A percentile compares a stretch with the other conserved stretches of the same genome.
Evolutionary conservation across 2,113 vertebrate species (phyloP).

Genomic region (Bambusicola thoracicus): DNA sequence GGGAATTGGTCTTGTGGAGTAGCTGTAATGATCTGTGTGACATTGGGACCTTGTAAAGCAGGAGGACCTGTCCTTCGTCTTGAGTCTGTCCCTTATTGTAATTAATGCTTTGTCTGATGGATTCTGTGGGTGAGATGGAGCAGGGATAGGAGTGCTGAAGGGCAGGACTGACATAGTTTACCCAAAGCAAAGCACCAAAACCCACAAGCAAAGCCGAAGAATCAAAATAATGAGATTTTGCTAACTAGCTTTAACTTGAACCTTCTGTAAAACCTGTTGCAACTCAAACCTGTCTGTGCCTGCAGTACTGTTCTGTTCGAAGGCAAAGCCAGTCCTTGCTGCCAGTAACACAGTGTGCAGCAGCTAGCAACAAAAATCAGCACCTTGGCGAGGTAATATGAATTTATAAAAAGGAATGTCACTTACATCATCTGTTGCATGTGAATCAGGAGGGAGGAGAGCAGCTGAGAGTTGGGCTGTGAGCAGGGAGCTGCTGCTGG

Average conservation of each 20-base stretch:
- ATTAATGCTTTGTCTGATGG: background rate
- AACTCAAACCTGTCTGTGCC: background rate
- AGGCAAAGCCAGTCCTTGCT: background rate
- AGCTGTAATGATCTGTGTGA: background rate
- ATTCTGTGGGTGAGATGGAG: background rate
- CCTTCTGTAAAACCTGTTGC: background rate
- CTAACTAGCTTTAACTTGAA: too few relatives aligned
- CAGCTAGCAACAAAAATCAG: background rate
- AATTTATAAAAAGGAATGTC: constrained; percentile 23
- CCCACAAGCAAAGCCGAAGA: fast-evolving
- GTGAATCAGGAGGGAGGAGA: background rate
- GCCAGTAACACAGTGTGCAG: background rate
- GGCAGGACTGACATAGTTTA: background rate
- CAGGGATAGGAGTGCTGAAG: background rate
- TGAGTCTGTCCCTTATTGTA: fast-evolving
- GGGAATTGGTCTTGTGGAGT: background rate
- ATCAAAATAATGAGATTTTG: too few relatives aligned
- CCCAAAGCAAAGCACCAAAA: background rate
- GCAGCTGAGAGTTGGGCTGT: background rate
- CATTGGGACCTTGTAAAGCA: background rate
- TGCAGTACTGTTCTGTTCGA: background rate
- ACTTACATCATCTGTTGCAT: constrained; percentile 25
- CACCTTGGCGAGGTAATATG: background rate
- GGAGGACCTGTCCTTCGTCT: background rate
- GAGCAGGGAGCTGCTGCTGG: too few relatives aligned